phyloP scores from a whole-genome alignment of 2,113 vertebrate species.

The Anoplopoma fimbria region DNA sequence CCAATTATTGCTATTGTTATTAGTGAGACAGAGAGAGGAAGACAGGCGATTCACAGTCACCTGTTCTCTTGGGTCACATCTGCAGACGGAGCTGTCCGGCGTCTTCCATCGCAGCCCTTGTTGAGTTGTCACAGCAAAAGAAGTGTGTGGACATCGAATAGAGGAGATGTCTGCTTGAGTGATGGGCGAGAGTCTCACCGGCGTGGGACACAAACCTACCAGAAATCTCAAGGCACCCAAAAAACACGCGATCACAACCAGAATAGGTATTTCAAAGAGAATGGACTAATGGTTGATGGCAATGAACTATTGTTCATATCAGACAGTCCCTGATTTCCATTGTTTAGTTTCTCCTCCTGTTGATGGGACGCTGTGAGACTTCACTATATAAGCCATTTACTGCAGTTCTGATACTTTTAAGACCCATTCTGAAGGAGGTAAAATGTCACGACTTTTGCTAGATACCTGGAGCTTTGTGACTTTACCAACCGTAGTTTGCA shows the following conservation, averaged over 20 bases:
- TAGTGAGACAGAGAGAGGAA: slow-evolving; percentile 22
- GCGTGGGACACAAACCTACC: background rate
- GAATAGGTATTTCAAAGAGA: background rate
- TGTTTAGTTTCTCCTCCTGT: background rate
- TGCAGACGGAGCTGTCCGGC: slow-evolving; percentile 29
- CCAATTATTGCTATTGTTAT: slow-evolving; percentile 51
- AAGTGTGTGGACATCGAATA: slow-evolving; percentile 2
- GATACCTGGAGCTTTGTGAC: no score
- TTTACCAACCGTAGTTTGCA: no score
- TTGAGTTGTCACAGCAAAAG: slow-evolving; percentile 37
- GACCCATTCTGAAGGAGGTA: no score
- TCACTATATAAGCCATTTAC: background rate
- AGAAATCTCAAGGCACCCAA: background rate
- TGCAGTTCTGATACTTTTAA: background rate
- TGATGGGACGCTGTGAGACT: background rate
- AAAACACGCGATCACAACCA: no score
- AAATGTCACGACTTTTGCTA: no score
- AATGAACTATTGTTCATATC: background rate
- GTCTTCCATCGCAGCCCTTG: slow-evolving; percentile 25
- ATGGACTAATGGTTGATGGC: background rate
- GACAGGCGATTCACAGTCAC: slow-evolving; percentile 25
- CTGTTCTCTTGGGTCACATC: slow-evolving; percentile 42
- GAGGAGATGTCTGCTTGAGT: slow-evolving; percentile 5
- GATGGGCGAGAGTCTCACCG: slow-evolving; percentile 18
- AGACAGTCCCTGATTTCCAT: background rate